These are phyloP conservation scores for Halocaridina rubra DNA, from an alignment of 2,888 invertebrate species.

Conservation along the genomic window DNA sequence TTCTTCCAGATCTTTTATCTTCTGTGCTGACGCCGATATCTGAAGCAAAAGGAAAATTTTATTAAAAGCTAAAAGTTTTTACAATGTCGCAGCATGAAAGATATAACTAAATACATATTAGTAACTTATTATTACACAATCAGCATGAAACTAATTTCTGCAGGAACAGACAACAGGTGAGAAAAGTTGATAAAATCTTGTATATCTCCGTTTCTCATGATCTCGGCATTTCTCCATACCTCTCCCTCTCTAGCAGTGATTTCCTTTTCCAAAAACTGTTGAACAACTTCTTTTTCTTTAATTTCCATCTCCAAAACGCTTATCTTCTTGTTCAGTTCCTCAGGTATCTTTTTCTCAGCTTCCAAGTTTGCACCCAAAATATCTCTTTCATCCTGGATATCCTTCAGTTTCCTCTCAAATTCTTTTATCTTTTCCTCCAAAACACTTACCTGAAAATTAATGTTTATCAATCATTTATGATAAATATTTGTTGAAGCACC, in stretches of 20 bases:
- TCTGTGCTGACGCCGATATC: conserved; percentile 30
- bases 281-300: conserved; percentile 55
- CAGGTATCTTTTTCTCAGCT: not conserved
- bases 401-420: not conserved
- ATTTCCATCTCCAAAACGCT: conserved; percentile 31
- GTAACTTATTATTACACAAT: too few relatives aligned
- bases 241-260: conserved; percentile 49
- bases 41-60: not conserved
- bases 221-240: conserved; percentile 32
- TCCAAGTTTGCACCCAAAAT: not conserved
- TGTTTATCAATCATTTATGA: too few relatives aligned
- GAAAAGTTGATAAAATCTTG: too few relatives aligned
- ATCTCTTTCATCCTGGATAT: conserved; percentile 12
- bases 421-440: not conserved
- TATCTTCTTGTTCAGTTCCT: not conserved
- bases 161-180: too few relatives aligned
- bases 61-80: too few relatives aligned
- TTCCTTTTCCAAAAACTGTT: conserved; percentile 62
- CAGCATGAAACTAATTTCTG: too few relatives aligned
- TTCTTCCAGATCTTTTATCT: conserved; percentile 15
- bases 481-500: too few relatives aligned
- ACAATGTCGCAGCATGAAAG: too few relatives aligned
- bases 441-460: too few relatives aligned
- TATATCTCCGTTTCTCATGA: too few relatives aligned
- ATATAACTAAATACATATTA: too few relatives aligned